Base-by-base conservation (phyloP, 2,797 vertebrate species). In the Falco columbarius region DNA sequence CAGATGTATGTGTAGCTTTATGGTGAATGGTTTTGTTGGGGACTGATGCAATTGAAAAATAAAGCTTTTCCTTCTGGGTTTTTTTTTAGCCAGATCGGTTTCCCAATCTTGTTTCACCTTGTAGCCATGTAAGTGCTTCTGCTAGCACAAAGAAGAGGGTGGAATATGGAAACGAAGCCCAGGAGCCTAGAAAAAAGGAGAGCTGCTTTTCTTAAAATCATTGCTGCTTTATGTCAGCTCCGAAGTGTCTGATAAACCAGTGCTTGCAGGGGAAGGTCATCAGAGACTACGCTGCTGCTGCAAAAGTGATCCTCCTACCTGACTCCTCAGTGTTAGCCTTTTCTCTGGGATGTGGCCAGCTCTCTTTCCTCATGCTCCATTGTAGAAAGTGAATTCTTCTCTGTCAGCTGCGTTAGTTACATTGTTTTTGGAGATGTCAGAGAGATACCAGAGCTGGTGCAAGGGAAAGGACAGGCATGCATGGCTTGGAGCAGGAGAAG, bases 381-480 rank as follows among this genome's bases (percentile, higher is more conserved):
- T 71, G 54, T 0, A 5, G 52, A 55, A 86, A 77, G 22, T 44
- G 22, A 61, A 23, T 54, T 40, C 1, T 89, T 83, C 74, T 90
- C 34, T 68, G 14, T 49, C 9, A 80, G 22, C 36, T 83, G 34
- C 0, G 0, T 62, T 81, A 38, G 13, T 72, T 54, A 44, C 27
- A 11, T 65, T 90, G 24, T 76, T 90, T 77, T 38, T 83, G 54
- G 27, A 52, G 30, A 40, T 74, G 68, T 63, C 30, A 11, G 80
- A 72, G 16, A 72, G 84, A 75, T 42, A 47, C 21, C 62, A 63
- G 59, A 71, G 42, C 44, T 81, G 36, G 6, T 52, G n/a, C 0
- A 0, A 72, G 46, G 34, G 51, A 90, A 79, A 63, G 59, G 52
- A 40, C 34, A 51, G 72, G 17, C 1, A 0, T 76, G 32, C 0